Conservation (phyloP, 2,113 vertebrate species). For the Ginglymostoma cirratum region DNA sequence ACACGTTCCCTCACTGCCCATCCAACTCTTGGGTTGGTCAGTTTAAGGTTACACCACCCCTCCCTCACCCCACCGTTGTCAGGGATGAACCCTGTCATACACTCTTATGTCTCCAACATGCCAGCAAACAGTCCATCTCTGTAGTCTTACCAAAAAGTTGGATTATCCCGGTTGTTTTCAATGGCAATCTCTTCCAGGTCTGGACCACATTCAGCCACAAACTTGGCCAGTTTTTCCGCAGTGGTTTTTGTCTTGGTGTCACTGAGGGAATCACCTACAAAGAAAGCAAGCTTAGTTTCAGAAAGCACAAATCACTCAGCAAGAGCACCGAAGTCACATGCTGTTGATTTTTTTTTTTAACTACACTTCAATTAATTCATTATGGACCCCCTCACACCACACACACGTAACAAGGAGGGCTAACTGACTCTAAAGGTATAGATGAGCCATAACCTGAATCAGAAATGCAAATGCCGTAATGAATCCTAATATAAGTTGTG, state of each 20-base stretch:
- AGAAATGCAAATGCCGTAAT: not conserved
- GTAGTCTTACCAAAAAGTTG: slow-evolving; percentile 70
- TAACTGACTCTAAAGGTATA: not conserved
- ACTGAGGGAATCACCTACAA: slow-evolving; percentile 97
- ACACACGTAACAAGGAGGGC: not conserved
- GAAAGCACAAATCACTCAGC: slow-evolving; percentile 42
- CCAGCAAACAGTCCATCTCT: not conserved
- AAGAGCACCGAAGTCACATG: not conserved
- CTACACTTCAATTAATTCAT: too few relatives aligned
- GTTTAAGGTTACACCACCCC: not conserved
- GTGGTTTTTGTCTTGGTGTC: slow-evolving; percentile 78
- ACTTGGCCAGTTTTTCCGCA: slow-evolving; percentile 80
- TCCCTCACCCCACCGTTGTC: too few relatives aligned
- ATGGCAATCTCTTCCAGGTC: slow-evolving; percentile 85
- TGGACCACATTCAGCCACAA: slow-evolving; percentile 83
- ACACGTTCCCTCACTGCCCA: not conserved
- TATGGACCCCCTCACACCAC: not conserved
- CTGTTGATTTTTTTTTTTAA: not conserved
- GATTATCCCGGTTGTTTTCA: slow-evolving; percentile 79
- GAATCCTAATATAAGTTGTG: not conserved
- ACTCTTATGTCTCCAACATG: not conserved
- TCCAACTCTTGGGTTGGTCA: not conserved
- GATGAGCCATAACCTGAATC: not conserved
- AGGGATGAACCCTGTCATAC: too few relatives aligned
- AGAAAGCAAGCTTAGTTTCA: slow-evolving; percentile 86